These are phyloP conservation scores for Falco berigora DNA, from an alignment of 2,797 vertebrate genomes.

Conservation along the genomic window DNA sequence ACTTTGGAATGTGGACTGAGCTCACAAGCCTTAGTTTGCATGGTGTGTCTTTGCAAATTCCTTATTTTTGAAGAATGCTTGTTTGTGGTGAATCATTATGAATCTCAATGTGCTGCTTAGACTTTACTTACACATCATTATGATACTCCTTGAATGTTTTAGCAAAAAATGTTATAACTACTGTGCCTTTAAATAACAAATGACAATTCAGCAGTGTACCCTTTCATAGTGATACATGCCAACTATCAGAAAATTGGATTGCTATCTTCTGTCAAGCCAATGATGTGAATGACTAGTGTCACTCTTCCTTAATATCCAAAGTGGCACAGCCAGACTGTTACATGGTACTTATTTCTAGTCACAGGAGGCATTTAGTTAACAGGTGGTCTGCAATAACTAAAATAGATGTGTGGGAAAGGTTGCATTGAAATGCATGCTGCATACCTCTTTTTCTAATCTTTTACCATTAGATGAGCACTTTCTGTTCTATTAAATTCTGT, in stretches of 20 bases:
- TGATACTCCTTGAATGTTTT: not conserved
- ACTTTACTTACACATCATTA: not conserved
- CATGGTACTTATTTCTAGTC: not conserved
- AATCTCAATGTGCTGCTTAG: not conserved
- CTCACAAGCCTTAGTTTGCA: not conserved
- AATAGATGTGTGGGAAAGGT: not conserved
- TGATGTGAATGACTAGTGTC: not conserved
- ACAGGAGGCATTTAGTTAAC: not conserved
- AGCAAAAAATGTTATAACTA: not conserved
- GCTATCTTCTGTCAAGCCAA: not conserved
- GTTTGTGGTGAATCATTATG: not conserved
- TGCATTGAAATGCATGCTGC: not conserved
- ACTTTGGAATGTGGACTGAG: not conserved
- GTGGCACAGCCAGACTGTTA: not conserved
- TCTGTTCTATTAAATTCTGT: slow-evolving; percentile 26
- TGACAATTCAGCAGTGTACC: not conserved
- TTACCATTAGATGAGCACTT: not conserved
- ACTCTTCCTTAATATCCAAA: not conserved
- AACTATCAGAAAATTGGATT: not conserved
- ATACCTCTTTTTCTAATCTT: not conserved
- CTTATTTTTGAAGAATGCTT: not conserved
- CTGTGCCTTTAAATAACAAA: not conserved
- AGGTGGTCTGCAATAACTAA: not conserved
- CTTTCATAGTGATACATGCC: not conserved
- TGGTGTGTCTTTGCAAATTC: not conserved